phyloP scores from a whole-genome alignment of 1,140 invertebrate genomes.

The Ruditapes philippinarum region DNA sequence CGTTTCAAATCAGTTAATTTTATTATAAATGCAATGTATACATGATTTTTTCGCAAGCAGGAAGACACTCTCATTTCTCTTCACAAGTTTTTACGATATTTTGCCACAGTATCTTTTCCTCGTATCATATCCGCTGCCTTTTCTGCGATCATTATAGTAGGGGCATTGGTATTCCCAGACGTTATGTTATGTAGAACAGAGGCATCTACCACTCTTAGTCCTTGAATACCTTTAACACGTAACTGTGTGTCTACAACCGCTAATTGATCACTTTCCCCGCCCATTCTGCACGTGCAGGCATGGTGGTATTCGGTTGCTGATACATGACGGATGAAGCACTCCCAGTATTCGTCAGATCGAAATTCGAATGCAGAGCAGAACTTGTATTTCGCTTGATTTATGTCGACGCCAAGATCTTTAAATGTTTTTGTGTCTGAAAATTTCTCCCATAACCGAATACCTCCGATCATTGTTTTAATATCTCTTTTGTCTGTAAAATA shows the following conservation, averaged over 20 bases:
- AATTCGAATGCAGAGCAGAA: conserved; percentile 61
- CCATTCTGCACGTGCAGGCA: conserved; percentile 97
- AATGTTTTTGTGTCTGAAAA: conserved; percentile 61
- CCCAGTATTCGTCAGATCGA: conserved; percentile 82
- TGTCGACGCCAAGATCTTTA: conserved; percentile 61
- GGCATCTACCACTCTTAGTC: conserved; percentile 76
- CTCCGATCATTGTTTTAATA: conserved; percentile 72
- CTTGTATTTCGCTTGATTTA: conserved; percentile 45
- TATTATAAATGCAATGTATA: no score
- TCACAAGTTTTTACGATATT: neutral
- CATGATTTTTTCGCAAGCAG: no score
- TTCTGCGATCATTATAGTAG: conserved; percentile 94
- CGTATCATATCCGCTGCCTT: conserved; percentile 93
- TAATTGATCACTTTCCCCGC: conserved; percentile 92
- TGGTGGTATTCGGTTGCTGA: conserved; percentile 93
- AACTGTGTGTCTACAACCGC: conserved; percentile 95
- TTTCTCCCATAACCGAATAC: conserved; percentile 67
- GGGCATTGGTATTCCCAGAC: conserved; percentile 93
- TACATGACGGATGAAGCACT: conserved; percentile 81
- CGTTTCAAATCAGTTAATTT: no score
- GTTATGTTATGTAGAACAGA: conserved; percentile 76
- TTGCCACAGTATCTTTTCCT: conserved; percentile 29
- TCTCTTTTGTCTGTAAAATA: conserved; percentile 76
- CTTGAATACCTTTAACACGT: conserved; percentile 75
- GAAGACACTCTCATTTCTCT: no score